Evolutionary conservation across 1,140 invertebrate species (phyloP), one percentile per base, ranked within the genome.

Genomic region (Orius insidiosus): DNA sequence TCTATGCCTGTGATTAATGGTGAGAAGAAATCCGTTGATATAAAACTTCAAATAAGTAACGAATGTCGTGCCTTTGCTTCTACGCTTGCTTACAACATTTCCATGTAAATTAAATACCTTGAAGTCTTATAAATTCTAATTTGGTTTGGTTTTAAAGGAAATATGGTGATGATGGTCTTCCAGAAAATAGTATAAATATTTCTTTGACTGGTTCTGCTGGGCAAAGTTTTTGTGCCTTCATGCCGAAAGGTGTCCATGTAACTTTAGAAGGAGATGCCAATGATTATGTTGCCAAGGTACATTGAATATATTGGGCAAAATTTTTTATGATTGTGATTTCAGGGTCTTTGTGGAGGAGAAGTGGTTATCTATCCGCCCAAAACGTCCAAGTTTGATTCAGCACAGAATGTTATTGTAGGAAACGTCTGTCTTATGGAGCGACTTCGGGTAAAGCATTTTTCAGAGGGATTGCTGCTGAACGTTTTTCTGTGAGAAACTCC

Each of bases 381-480:
- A 57, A 72, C 72, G 14, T 80, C 83, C 5, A 72, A 78, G 6
- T 77, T 83, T 56, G 60, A 66, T 14, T 94, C 92, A 2, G 86
- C 94, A 51, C 70, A 86, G 3, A 98, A 98, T 61, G 88, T 97
- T 2, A 93, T 98, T 53, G 92, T 93, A 31, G 95, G 95, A 24
- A 99, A 99, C 64, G 95, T 98, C 4, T 96, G 92, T 53, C 65
- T 98, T 99, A 99, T 60, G 95, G 95, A 45, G 95, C 94, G 9
- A 98, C 94, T 7, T 78, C 76, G 18, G 95, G 95, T 11, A 81
- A 75, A 53, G 92, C 90, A 5, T 98, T 86, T 63, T 93, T 98
- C 71, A 69, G 94, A 37, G 95, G 95, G 45, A 89, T 96, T 54
- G 93, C 89, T 9, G 92, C 93, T 5, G 95, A 99, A 66, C 75